These are phyloP conservation scores for Ostrea edulis DNA, from an alignment of 1,140 invertebrate species.

Conservation along the genomic window DNA sequence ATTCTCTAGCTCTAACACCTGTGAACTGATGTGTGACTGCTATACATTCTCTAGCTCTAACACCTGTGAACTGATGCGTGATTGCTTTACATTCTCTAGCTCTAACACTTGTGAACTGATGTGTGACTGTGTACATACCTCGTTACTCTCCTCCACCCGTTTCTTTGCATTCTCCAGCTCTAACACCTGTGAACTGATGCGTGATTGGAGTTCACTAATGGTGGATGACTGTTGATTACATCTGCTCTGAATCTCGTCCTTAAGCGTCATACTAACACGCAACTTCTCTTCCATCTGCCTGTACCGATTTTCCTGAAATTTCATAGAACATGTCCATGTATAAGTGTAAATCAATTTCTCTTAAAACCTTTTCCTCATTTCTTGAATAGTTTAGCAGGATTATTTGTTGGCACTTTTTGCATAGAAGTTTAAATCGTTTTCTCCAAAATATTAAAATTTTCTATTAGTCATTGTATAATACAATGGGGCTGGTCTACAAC, in stretches of 20 bases:
- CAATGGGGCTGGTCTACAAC: no score
- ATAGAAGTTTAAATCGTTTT: no score
- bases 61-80: no score
- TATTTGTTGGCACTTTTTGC: no score
- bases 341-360: background rate
- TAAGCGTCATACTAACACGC: slow-evolving; percentile 68
- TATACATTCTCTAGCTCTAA: no score
- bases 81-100: no score
- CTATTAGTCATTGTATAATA: no score
- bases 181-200: slow-evolving; percentile 72
- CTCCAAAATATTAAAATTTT: no score
- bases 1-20: no score
- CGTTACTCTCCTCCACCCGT: slow-evolving; percentile 69
- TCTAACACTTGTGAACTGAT: no score
- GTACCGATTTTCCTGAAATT: slow-evolving; percentile 69
- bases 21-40: no score
- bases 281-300: slow-evolving; percentile 76
- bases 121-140: slow-evolving; percentile 65
- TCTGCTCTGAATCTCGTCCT: slow-evolving; percentile 75
- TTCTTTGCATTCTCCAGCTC: slow-evolving; percentile 74
- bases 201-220: slow-evolving; percentile 72
- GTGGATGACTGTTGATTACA: slow-evolving; percentile 70
- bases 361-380: background rate
- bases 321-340: background rate
- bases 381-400: no score